phyloP scores from a whole-genome alignment of 2,113 vertebrate species.

The Pseudorhombus dupliciocellatus region DNA sequence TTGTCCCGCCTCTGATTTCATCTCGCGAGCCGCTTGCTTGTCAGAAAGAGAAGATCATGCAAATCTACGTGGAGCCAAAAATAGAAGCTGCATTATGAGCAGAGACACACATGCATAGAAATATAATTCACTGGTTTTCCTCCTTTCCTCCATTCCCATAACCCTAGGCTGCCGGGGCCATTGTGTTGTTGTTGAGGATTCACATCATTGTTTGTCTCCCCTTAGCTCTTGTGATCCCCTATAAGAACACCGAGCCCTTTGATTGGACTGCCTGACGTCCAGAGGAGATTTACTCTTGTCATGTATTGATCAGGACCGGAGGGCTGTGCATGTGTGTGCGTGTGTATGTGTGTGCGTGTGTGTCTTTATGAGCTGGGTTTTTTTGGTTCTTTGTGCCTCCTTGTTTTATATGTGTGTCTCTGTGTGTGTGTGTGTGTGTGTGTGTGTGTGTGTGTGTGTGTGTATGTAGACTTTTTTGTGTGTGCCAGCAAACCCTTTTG shows the following conservation, averaged over 20 bases:
- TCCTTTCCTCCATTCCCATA: constrained; percentile 72
- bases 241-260: constrained; percentile 81
- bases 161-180: constrained; percentile 69
- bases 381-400: constrained; percentile 47
- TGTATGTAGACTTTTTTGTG: constrained; percentile 52
- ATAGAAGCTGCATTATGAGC: constrained; percentile 24
- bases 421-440: constrained; percentile 40
- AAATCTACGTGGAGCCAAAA: constrained; percentile 19
- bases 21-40: not conserved
- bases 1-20: not conserved
- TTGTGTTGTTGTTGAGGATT: constrained; percentile 76
- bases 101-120: constrained; percentile 30
- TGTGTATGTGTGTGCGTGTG: constrained; percentile 28
- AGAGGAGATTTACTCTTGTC: constrained; percentile 83
- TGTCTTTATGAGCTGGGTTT: constrained; percentile 12
- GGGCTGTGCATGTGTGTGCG: constrained; percentile 61
- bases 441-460: constrained; percentile 36
- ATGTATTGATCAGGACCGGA: constrained; percentile 83
- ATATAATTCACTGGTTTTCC: constrained; percentile 54
- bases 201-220: constrained; percentile 79
- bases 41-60: not conserved
- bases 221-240: constrained; percentile 78
- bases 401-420: not conserved
- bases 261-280: constrained; percentile 81
- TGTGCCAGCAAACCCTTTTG: constrained; percentile 74